Evolutionary conservation across 1,140 invertebrate species (phyloP), one percentile per base, ranked within the genome.

Genomic region (Limonius californicus): DNA sequence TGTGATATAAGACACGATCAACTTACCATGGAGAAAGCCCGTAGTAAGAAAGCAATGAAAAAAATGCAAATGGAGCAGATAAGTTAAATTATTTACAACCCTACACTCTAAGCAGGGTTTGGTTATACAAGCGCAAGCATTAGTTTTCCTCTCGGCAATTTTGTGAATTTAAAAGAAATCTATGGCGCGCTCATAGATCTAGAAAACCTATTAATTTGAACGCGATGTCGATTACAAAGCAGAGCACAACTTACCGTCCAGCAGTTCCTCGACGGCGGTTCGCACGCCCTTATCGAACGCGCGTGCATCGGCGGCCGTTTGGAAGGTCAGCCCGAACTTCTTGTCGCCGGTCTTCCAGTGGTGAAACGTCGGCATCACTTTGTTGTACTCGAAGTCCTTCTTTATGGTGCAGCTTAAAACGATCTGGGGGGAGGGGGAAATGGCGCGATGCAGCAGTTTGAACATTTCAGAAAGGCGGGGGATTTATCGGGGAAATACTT

Each of bases 301-400:
- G 55, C 92, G 81, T 16, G 94, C 95, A 83, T 97, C 94, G 16
- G 92, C 91, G 45, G 91, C 91, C 15, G 92, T 94, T 79, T 94
- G 91, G 82, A 98, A 98, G 32, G 94, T 97, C 42, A 98, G 81
- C 47, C 95, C 95, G 83, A 95, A 97, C 70, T 92, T 89, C 77
- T 96, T 94, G 76, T 95, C 92, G 54, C 93, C 94, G 15, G 92
- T 96, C 70, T 89, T 89, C 95, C 95, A 98, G 78, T 98, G 95
- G 82, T 97, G 94, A 85, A 97, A 98, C 50, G 94, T 97, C 35
- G 95, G 95, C 91, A 96, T 97, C 68, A 97, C 94, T 84, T 95
- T 95, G 80, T 95, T 94, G 82, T 98, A 98, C 76, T 94, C 89
- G 78, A 98, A 94, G 79, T 97, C 94, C 78, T 93, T 92, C 79